phyloP scores from a whole-genome alignment of 2,888 invertebrate species.

The Lysandra bellargus region DNA sequence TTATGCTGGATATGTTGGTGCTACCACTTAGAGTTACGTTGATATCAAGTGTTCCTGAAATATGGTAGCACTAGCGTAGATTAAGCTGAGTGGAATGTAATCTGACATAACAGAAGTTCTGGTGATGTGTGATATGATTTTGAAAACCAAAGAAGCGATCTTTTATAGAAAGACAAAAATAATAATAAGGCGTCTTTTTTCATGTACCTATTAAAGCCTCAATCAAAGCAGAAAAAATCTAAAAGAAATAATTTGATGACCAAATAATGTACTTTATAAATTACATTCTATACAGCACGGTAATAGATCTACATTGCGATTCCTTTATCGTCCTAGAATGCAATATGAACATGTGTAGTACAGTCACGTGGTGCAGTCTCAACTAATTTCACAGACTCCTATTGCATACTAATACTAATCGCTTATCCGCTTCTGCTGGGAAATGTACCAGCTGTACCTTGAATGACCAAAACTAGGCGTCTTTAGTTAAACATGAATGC shows the following conservation, averaged over 20 bases:
- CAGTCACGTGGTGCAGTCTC: slow-evolving; percentile 28
- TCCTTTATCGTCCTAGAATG: slow-evolving; percentile 10
- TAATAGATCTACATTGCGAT: not conserved
- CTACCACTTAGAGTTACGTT: not conserved
- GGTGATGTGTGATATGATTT: not conserved
- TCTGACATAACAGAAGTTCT: not conserved
- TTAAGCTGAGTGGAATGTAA: not conserved
- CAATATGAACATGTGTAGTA: slow-evolving; percentile 15
- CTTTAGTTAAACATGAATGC: not conserved
- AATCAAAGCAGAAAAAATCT: too few relatives aligned
- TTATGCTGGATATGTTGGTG: slow-evolving; percentile 18
- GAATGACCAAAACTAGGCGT: slow-evolving; percentile 11
- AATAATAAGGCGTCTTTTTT: not conserved
- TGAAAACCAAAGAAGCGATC: not conserved
- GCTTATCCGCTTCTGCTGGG: slow-evolving; percentile 13
- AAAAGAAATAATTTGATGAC: not conserved
- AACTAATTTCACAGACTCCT: slow-evolving; percentile 27
- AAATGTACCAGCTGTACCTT: slow-evolving; percentile 14
- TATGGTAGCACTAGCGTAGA: not conserved
- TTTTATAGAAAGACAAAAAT: not conserved
- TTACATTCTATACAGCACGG: not conserved
- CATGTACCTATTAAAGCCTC: not conserved
- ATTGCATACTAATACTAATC: slow-evolving; percentile 26
- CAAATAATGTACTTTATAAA: not conserved
- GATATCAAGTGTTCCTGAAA: slow-evolving; percentile 13